These are phyloP conservation scores for Malthinus flaveolus DNA, from an alignment of 2,888 invertebrate species.

Conservation along the genomic window DNA sequence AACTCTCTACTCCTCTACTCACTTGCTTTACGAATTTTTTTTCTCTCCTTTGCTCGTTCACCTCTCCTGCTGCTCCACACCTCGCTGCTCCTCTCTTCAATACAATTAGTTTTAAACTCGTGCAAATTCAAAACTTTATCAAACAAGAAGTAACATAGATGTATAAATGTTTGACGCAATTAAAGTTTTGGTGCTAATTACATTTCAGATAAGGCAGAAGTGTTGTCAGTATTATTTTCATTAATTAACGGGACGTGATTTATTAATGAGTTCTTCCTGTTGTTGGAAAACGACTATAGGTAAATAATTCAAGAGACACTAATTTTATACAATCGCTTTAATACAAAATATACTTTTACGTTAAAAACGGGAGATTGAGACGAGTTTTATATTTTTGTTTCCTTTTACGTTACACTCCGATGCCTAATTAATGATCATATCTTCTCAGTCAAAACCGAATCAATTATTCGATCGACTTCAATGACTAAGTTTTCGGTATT, in stretches of 20 bases:
- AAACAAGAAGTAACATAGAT: constrained; percentile 8
- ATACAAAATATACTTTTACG: neutral
- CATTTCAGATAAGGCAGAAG: constrained; percentile 31
- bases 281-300: constrained; percentile 29
- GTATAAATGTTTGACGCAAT: constrained; percentile 13
- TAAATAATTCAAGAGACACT: constrained; percentile 7
- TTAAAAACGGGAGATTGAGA: too few relatives aligned
- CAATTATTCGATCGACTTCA: too few relatives aligned
- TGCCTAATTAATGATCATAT: too few relatives aligned
- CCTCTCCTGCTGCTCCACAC: too few relatives aligned
- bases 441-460: too few relatives aligned
- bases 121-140: neutral
- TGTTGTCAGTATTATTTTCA: constrained; percentile 31
- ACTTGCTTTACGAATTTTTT: neutral
- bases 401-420: too few relatives aligned
- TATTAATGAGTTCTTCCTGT: constrained; percentile 35
- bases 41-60: neutral
- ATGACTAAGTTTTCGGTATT: too few relatives aligned
- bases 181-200: constrained; percentile 22
- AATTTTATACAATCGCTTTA: neutral
- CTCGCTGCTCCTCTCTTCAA: too few relatives aligned
- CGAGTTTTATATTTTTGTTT: too few relatives aligned
- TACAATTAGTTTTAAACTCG: neutral
- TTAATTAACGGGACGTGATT: constrained; percentile 34
- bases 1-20: too few relatives aligned